phyloP scores from a whole-genome alignment of 2,888 invertebrate genomes.

The Xestia xanthographa region DNA sequence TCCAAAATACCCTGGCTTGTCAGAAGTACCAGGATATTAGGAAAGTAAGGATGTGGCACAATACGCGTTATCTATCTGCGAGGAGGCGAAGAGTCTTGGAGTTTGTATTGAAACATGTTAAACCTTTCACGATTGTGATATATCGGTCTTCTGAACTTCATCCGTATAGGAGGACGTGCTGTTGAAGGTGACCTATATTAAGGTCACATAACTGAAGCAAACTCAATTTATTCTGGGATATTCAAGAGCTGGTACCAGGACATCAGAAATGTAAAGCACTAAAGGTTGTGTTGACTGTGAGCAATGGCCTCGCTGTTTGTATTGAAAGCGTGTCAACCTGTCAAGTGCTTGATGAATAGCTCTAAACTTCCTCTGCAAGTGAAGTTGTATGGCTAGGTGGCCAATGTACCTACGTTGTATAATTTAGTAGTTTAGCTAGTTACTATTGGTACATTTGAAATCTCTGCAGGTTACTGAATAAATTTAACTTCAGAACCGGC shows the following conservation, averaged over 20 bases:
- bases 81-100: background rate
- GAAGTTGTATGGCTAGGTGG: constrained; percentile 22
- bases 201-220: background rate
- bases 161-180: background rate
- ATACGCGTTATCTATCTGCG: background rate
- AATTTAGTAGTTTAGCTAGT: constrained; percentile 1
- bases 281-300: constrained; percentile 40
- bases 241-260: constrained; percentile 17
- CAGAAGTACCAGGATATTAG: constrained; percentile 8
- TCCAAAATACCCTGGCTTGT: background rate
- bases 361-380: constrained; percentile 48
- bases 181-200: background rate
- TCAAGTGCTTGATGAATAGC: constrained; percentile 58
- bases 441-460: background rate
- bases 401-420: background rate
- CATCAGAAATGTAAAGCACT: constrained; percentile 33
- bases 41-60: background rate
- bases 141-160: background rate
- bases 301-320: constrained; percentile 39
- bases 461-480: background rate
- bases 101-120: constrained; percentile 1
- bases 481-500: no score
- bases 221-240: no score
- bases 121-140: constrained; percentile 3
- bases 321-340: constrained; percentile 57